Base-by-base conservation (phyloP, 2,113 vertebrate genomes). In the Barbus barbus region DNA sequence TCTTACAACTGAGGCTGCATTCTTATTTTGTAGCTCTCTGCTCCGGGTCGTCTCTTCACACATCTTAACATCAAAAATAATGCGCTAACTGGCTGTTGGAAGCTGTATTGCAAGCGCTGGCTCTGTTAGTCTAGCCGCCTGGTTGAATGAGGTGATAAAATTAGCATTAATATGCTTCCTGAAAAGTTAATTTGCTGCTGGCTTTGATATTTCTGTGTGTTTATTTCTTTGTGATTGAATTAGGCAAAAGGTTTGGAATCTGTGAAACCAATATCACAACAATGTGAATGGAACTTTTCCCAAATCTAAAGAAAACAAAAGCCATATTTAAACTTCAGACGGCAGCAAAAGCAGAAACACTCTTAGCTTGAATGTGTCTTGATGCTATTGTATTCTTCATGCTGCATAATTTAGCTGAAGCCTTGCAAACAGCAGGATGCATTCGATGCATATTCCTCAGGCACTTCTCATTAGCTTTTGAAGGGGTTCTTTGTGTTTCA, bases 21-120 rank as follows among this genome's bases (percentile, higher is more conserved):
- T 89, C 65, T 87, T 89, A 89, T 90, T 89, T 87, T 63, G 71
- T 58, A 38, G 88, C 48, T 89, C 87, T 88, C 74, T 82, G 84
- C 84, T 86, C 36, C 63, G 71, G 79, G 84, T 86, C n/a, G 38
- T 86, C 51, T 73, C 77, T 73, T 78, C 53, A 36, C 36, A 61
- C 58, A 72, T 82, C 74, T 79, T 12, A 83, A 83, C 74, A 53
- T 60, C 48, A 58, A 80, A 80, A 72, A 84, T 80, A 73, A 60
- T 75, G 51, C 26, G 56, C 41, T 48, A 36, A 81, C 41, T 81
- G 63, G 46, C 79, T 53, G 63, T 71, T 71, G 44, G 63, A 46
- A 53, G 63, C 24, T 41, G 26, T 9, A 28, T 48, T 31, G 38
- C 24, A 16, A 65, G 18, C 12, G 18, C 24, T 31, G 41, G 58